These are phyloP conservation scores for Phrynosoma blainvillii DNA, from an alignment of 2,113 vertebrate genomes.

Conservation along the genomic window DNA sequence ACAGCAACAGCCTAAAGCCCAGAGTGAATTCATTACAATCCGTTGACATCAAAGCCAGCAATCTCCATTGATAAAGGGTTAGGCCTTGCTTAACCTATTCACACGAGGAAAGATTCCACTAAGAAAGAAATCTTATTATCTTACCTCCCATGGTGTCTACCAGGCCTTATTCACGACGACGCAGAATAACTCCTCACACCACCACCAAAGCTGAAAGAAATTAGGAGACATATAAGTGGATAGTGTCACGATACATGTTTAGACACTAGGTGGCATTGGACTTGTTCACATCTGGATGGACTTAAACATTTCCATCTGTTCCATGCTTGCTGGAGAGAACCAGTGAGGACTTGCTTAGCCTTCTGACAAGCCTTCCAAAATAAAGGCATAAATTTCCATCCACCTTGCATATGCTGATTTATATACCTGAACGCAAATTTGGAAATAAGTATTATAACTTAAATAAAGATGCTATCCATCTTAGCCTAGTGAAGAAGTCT, in stretches of 20 bases:
- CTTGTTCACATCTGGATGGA: not conserved
- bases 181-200: not conserved
- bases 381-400: not conserved
- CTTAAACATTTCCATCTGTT: not conserved
- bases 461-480: not conserved
- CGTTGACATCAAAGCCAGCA: no score
- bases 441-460: not conserved
- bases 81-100: not conserved
- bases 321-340: not conserved
- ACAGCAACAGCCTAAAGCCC: no score
- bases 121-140: not conserved
- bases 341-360: not conserved
- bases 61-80: not conserved
- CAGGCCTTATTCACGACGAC: conserved; percentile 18
- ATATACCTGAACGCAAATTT: not conserved
- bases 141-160: conserved; percentile 75
- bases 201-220: conserved; percentile 66
- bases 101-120: not conserved
- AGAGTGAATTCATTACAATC: no score
- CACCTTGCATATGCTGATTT: not conserved
- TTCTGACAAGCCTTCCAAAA: not conserved
- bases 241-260: not conserved
- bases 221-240: not conserved
- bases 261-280: not conserved
- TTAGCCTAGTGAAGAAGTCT: not conserved